Base-by-base conservation (phyloP, 2,888 invertebrate genomes). In the Aricia artaxerxes region DNA sequence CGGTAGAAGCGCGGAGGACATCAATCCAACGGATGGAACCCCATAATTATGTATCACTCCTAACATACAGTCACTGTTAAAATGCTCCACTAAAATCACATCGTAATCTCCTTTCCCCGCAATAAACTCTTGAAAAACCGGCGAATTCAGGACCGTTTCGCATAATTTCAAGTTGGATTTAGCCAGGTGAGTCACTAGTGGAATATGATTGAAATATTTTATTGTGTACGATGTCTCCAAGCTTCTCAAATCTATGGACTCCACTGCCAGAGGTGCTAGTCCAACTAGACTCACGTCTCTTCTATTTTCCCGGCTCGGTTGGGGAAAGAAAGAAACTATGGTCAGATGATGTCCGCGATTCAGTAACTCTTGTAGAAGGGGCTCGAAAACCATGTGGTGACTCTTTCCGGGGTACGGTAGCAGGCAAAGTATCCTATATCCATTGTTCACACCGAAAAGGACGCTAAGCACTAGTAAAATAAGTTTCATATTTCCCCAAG, bases 41-140 rank as follows among this genome's bases (percentile, higher is more conserved):
- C 89, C 87, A 4, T 94, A 92, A 73, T 87, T 90, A 82, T 94
- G 86, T 1, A 90, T 88, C 64, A 95, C 83, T 0, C 91, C 92
- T 9, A 95, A 83, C 85, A 93, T 92, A 64, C 95, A 94, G 81
- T 95, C 93, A 35, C 91, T 91, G 81, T 93, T 94, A 83, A 95
- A 95, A 78, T 88, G 88, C 80, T 95, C 95, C 4, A 89, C 89
- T 31, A 95, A 81, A 13, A 95, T 87, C 1, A 95, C 79, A 82
- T 95, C 95, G 80, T 92, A 95, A n/a, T 88, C 85, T 4, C 86
- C 88, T 78, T 87, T 81, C 0, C 83, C 87, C 16, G 87, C 84
- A 4, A 91, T 82, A 49, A 91, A 87, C 80, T 88, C 86, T 61
- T 85, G 83, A 69, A 93, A 87, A 2, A 85, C 80, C 0, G 87